Evolutionary conservation across 2,888 invertebrate genomes (phyloP).

Genomic region (Eutolmus rufibarbis): DNA sequence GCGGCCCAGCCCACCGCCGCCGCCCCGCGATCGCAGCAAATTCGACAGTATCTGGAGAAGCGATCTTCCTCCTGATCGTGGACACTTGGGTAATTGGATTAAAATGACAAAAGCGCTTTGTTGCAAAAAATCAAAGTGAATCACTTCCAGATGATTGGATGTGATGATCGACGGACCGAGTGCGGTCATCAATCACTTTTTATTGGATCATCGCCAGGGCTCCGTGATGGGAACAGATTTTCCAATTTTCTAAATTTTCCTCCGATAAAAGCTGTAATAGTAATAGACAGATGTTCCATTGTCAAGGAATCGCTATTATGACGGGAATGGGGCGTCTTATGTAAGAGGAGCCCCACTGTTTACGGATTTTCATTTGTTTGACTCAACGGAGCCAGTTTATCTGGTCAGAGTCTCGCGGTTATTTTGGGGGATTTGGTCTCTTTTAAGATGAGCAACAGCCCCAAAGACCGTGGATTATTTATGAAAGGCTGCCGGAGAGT

Average conservation of each 20-base stretch:
- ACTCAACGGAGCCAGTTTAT: not conserved
- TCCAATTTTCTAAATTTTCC: not conserved
- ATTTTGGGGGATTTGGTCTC: not conserved
- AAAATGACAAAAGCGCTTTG: conserved; percentile 4
- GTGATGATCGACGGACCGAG: conserved; percentile 25
- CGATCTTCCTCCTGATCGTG: not conserved
- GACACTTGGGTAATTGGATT: conserved; percentile 16
- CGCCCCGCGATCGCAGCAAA: not conserved
- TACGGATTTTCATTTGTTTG: not conserved
- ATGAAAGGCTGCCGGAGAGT: conserved; percentile 10
- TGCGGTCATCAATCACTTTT: conserved; percentile 25
- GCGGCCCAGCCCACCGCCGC: not conserved
- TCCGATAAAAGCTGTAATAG: not conserved
- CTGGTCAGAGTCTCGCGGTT: not conserved
- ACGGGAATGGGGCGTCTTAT: not conserved
- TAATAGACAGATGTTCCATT: not conserved
- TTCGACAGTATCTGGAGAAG: not conserved
- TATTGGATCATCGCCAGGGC: conserved; percentile 33
- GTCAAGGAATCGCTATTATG: conserved; percentile 6
- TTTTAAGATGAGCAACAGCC: not conserved
- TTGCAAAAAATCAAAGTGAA: conserved; percentile 16
- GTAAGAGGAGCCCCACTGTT: not conserved
- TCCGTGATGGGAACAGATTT: conserved; percentile 7
- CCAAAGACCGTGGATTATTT: not conserved
- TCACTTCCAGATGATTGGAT: conserved; percentile 27